Percentiles rank a stretch among this genome's conserved stretches.
phyloP scores from a whole-genome alignment of 2,797 vertebrate genomes.

The Tapera naevia region DNA sequence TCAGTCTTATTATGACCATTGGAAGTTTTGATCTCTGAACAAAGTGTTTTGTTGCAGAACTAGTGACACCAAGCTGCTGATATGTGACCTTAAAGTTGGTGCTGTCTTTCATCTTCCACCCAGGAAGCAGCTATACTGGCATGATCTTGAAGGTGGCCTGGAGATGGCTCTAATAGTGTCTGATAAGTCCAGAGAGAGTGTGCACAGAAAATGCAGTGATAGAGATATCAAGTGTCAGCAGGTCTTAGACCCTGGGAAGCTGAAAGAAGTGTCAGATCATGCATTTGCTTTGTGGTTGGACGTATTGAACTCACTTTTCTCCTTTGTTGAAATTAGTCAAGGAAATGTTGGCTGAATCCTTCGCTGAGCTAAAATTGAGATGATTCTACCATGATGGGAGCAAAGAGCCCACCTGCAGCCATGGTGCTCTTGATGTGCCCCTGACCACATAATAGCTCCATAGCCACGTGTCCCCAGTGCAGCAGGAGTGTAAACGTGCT shows the following conservation, averaged over 20 bases:
- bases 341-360: neutral
- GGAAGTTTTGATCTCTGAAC: neutral
- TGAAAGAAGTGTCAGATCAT: neutral
- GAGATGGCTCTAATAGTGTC: neutral
- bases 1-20: neutral
- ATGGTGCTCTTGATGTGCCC: neutral
- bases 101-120: neutral
- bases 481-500: neutral
- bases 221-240: neutral
- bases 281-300: neutral
- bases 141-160: neutral
- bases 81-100: neutral
- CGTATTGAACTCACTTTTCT: neutral
- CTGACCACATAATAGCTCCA: neutral
- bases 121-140: neutral
- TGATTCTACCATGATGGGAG: neutral
- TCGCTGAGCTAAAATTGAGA: neutral
- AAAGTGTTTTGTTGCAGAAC: neutral
- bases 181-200: neutral
- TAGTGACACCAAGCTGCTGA: neutral
- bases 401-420: neutral
- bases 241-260: neutral
- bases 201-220: neutral
- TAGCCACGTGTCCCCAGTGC: neutral
- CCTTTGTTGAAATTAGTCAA: neutral